Conservation (phyloP, 1,140 invertebrate species). For the Teleopsis dalmanni region DNA sequence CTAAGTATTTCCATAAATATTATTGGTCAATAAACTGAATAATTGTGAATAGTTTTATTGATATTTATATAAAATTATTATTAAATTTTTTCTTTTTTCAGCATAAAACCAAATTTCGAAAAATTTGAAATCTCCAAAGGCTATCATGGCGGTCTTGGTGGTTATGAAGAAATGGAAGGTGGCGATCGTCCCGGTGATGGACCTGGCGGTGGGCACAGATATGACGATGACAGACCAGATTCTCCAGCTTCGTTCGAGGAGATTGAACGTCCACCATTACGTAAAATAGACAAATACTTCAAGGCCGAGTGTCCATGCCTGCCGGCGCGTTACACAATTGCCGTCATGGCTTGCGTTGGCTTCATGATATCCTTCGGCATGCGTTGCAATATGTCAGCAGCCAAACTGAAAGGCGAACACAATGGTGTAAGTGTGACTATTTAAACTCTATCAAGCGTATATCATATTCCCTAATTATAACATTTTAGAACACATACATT, state of each 20-base stretch:
- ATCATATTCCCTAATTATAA: neutral
- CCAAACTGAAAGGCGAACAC: slow-evolving; percentile 65
- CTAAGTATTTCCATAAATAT: no score
- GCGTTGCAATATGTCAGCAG: slow-evolving; percentile 94
- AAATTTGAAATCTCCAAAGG: slow-evolving; percentile 54
- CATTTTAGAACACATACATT: neutral
- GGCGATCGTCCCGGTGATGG: slow-evolving; percentile 46
- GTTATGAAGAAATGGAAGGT: slow-evolving; percentile 49
- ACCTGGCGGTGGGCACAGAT: slow-evolving; percentile 43
- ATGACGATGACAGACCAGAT: slow-evolving; percentile 52
- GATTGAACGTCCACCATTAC: slow-evolving; percentile 68
- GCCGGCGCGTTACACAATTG: slow-evolving; percentile 80
- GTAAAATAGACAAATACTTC: slow-evolving; percentile 81
- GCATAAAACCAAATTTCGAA: slow-evolving; percentile 45
- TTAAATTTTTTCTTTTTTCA: slow-evolving; percentile 11
- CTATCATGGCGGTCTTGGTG: slow-evolving; percentile 42
- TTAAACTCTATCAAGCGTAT: no score
- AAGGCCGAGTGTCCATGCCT: slow-evolving; percentile 82
- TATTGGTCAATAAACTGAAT: no score
- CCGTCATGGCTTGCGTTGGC: slow-evolving; percentile 75
- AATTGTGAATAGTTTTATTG: no score
- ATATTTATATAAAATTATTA: neutral
- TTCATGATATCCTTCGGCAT: slow-evolving; percentile 92
- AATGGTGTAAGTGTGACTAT: slow-evolving; percentile 46
- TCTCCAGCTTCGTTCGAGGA: slow-evolving; percentile 62